Evolutionary conservation across 2,888 invertebrate species (phyloP), one percentile per base, ranked within the genome.

Genomic region (Eilema caniola): DNA sequence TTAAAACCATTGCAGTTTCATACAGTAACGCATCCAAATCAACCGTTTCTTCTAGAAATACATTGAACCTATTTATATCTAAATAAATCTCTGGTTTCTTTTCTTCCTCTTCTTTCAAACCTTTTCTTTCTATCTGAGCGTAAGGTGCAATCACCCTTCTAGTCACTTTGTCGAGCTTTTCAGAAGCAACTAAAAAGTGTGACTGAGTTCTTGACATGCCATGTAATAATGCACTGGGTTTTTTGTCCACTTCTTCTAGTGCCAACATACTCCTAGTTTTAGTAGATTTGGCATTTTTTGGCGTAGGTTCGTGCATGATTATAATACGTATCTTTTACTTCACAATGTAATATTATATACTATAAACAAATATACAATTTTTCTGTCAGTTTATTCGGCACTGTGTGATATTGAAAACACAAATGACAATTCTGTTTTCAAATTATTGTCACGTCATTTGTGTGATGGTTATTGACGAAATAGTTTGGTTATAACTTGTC

Each of bases 141-240:
- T 96, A 96, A 0, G 96, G 96, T 0, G 96, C 96, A 66, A 96
- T 96, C 0, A 96, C 96, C n/a, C 96, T 88, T 67, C 95, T 89
- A 0, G 96, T 96, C 0, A 96, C 95, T 80, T 94, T 95, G 80
- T 96, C 96, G 20, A 95, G 84, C 70, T 91, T 94, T 5, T 95
- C 94, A 0, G 95, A 92, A 0, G 94, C 88, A 0, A 95, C 92
- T 24, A 94, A 75, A 75, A 94, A 95, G 67, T 95, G 94, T 0
- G 95, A 95, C 12, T 92, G 93, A 0, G 90, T 91, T 74, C 82
- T 90, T 0, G 86, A 77, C 74, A 89, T 71, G 10, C 25, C 41
- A 12, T 37, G 37, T 10, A 66, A 14, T 25, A 25, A 41, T 20
- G 25, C 12, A 8, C 59, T 59, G 0, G 57, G 59, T 25, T 66